These are phyloP conservation scores for Zaprionus taronus DNA, from an alignment of 1,140 invertebrate species.

Conservation along the genomic window DNA sequence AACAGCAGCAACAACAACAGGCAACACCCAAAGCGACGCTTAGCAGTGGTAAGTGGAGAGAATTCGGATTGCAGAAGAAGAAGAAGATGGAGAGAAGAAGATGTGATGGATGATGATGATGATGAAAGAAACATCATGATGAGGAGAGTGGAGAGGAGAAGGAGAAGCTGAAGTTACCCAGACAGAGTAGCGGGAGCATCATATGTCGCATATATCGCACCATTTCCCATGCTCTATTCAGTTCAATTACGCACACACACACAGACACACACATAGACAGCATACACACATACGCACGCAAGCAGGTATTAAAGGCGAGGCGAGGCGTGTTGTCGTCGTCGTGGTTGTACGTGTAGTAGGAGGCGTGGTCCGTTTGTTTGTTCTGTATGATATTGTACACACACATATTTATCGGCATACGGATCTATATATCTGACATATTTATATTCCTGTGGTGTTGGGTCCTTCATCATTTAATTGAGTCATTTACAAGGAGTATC, in stretches of 20 bases:
- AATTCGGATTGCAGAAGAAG: constrained; percentile 4
- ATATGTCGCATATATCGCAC: constrained; percentile 15
- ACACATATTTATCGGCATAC: constrained; percentile 16
- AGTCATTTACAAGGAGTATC: not conserved
- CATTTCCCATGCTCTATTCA: constrained; percentile 7
- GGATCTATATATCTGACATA: constrained; percentile 19
- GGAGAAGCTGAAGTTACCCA: constrained; percentile 42
- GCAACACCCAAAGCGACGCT: constrained; percentile 67
- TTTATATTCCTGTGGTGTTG: constrained; percentile 37
- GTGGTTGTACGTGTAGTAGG: constrained; percentile 9
- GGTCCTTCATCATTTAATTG: constrained; percentile 8
- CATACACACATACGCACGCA: constrained; percentile 56
- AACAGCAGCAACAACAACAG: constrained; percentile 51
- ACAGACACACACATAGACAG: constrained; percentile 38
- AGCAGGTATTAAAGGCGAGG: constrained; percentile 22
- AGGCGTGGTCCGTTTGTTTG: constrained; percentile 39
- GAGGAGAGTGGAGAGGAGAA: constrained; percentile 20
- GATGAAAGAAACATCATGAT: not conserved
- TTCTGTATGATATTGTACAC: constrained; percentile 16
- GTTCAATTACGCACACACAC: constrained; percentile 20
- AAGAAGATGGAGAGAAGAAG: constrained; percentile 19
- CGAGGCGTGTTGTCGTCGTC: constrained; percentile 23
- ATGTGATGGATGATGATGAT: constrained; percentile 10
- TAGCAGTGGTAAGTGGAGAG: constrained; percentile 72
- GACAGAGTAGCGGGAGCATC: constrained; percentile 24